These are phyloP conservation scores for Mystacides longicornis DNA, from an alignment of 2,888 invertebrate species.

Conservation along the genomic window DNA sequence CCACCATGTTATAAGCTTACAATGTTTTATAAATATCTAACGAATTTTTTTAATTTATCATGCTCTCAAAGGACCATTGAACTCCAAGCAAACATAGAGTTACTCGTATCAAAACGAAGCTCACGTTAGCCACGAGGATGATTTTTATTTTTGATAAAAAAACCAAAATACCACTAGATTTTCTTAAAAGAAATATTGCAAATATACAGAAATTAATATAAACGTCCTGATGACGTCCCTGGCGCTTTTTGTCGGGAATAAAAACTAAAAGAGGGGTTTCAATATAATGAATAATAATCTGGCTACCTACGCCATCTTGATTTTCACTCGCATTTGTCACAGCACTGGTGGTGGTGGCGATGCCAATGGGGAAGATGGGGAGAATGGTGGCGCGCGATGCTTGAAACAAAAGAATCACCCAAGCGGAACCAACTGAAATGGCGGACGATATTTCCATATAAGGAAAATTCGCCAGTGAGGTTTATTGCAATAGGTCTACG, in stretches of 20 bases:
- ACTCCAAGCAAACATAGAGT: no score
- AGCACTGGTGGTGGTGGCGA: background rate
- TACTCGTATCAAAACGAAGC: no score
- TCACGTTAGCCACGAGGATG: no score
- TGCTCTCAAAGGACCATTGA: no score
- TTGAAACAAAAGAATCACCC: slow-evolving; percentile 16
- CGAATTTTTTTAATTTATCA: no score
- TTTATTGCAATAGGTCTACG: background rate
- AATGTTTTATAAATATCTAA: no score
- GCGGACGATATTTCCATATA: slow-evolving; percentile 12
- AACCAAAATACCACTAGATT: no score
- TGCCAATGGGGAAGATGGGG: slow-evolving; percentile 5
- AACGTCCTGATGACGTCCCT: background rate
- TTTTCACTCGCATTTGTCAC: no score
- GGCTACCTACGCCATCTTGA: slow-evolving; percentile 21
- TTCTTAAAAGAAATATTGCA: no score
- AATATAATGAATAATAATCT: slow-evolving; percentile 21
- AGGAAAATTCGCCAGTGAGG: background rate
- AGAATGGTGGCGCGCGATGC: slow-evolving; percentile 6
- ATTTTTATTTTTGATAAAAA: no score
- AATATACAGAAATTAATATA: background rate
- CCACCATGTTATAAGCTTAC: no score
- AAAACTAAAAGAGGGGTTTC: slow-evolving; percentile 8
- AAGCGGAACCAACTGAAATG: slow-evolving; percentile 5
- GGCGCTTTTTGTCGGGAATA: background rate